Evolutionary conservation across 2,797 vertebrate genomes (phyloP), one percentile per base, ranked within the genome.

Genomic region (Eulemur rubriventer): DNA sequence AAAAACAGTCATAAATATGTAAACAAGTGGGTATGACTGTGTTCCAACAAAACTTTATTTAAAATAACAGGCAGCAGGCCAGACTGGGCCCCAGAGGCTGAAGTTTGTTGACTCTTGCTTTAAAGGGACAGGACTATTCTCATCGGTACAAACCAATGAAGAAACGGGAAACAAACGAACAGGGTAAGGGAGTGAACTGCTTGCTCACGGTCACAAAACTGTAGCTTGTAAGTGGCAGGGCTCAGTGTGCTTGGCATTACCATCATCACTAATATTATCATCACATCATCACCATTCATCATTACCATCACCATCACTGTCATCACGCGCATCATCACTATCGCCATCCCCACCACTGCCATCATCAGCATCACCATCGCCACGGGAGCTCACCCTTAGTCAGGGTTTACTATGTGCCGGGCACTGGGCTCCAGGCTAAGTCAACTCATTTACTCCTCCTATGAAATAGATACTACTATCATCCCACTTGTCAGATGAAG

Each of bases 31-130:
- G 20, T 30, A 6, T 30, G 10, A 33, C 35, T 48, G 24, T 22
- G 18, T 70, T 89, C 70, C 57, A 94, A 91, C 85, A 92, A 78
- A 81, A 75, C 35, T 87, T 95, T 65, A 92, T 81, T 90, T 79
- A 70, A 52, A 38, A 89, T 57, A 59, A 48, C 9, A 57, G 65
- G 48, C 6, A 52, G 24, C 16, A 65, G 59, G 59, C 72, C 69
- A 61, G 88, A 35, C 35, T 26, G 72, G 9, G 48, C 16, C 24
- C 63, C 63, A 28, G 6, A 33, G 70, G 50, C 46, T 87, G 1
- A 2, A 28, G 38, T 43, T 43, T 30, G 14, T 67, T 59, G 48
- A 90, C 14, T 91, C 67, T 50, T 59, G 48, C n/a, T 85, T 93
- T 63, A 59, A 30, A 65, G 85, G 85, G 33, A 43, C 6, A 43